Base-by-base conservation (phyloP, 1,140 invertebrate genomes). In the Drosophila equinoxialis region DNA sequence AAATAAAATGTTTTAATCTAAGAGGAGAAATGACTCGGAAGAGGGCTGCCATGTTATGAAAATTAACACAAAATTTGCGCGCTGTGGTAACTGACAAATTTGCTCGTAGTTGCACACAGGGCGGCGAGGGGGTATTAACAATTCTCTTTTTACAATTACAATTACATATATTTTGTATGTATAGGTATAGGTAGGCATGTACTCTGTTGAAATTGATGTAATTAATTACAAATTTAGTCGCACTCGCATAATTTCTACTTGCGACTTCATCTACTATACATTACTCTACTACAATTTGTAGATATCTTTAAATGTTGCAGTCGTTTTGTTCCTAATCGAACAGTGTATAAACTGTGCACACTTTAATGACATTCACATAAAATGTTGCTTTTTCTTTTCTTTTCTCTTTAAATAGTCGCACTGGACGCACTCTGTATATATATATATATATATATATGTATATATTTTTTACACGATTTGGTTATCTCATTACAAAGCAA, bases 401-500 rank as follows among this genome's bases (percentile, higher is more conserved):
- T 74, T 62, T 63, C 7, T n/a, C 7, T 17, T 61, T 51, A 39
- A 54, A 67, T n/a, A 65, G 62, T 51, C 61, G 35, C 60, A 61
- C 37, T 45, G 51, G 68, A 74, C 65, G 70, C 71, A 70, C 74
- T 62, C 58, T 48, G n/a, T 45, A 45, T 45, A 45, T 45, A 23
- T 42, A 42, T n/a, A n/a, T 42, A 45, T 45, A 35, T n/a, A n/a
- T 42, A 45, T 45, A 35, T 35, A 10, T 35, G 8, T 7, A 17
- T 63, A 77, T 75, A 79, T 87, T 86, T 77, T 86, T 74, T 86
- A 81, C 83, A 86, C 83, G 83, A 86, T 87, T 86, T 86, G 83
- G 83, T 86, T 86, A 86, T 87, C 30, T 30, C 73, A 87, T 82
- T 71, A 86, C 76, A 86, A 79, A 86, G 87, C 83, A 86, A 87